Evolutionary conservation across 2,888 invertebrate species (phyloP).

Genomic region (Pharmacophagus antenor): DNA sequence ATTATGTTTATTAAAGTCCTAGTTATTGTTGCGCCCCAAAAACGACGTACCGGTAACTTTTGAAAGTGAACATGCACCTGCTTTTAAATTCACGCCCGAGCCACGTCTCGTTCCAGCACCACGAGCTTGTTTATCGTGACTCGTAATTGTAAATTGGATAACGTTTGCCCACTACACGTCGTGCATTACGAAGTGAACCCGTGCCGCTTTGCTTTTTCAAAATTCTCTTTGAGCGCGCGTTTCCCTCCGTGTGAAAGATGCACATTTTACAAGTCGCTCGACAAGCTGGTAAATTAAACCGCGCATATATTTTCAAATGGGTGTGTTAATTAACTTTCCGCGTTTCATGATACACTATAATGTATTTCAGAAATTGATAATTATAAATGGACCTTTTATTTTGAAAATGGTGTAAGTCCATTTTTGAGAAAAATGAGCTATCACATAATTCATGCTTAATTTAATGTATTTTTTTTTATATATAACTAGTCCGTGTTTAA

Average conservation of each 20-base stretch:
- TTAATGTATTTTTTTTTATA: no score
- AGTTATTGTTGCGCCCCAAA: background rate
- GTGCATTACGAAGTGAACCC: constrained; percentile 19
- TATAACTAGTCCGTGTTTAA: no score
- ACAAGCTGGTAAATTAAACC: background rate
- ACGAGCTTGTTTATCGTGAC: constrained; percentile 22
- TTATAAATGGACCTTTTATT: no score
- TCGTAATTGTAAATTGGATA: constrained; percentile 22
- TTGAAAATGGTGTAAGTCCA: no score
- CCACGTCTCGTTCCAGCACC: constrained; percentile 9
- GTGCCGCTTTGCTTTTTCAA: background rate
- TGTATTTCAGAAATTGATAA: background rate
- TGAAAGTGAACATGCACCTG: constrained; percentile 3
- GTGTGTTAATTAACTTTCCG: background rate
- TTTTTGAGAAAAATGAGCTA: no score
- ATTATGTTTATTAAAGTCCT: background rate
- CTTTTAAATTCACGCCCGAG: constrained; percentile 20
- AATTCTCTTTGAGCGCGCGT: background rate
- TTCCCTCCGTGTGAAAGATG: background rate
- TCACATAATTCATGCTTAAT: no score
- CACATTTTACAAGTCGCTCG: background rate
- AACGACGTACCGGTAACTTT: background rate
- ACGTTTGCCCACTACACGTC: constrained; percentile 13
- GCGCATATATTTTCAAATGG: background rate
- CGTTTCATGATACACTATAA: background rate